A percentile compares a stretch with the other conserved stretches of the same genome.
Conservation (phyloP, 2,888 invertebrate genomes). For the Eupithecia centaureata region DNA sequence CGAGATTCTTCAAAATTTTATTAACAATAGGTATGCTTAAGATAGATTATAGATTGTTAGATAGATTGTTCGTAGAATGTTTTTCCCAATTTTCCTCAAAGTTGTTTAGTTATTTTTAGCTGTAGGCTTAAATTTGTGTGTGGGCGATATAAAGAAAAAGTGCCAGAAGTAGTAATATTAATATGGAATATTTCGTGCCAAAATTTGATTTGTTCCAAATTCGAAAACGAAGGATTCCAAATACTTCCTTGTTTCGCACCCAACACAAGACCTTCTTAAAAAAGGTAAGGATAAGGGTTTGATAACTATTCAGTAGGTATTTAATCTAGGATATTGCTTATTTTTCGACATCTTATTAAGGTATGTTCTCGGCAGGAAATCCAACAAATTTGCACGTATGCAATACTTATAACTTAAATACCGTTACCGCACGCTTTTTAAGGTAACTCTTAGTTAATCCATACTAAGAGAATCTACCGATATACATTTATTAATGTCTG, state of each 20-base stretch:
- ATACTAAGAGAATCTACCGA: background rate
- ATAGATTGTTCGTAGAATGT: too few species aligned
- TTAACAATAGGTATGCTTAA: background rate
- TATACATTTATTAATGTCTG: constrained; percentile 24
- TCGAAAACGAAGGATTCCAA: background rate
- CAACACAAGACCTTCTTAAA: background rate
- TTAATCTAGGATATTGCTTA: background rate
- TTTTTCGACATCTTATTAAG: background rate
- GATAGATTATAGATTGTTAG: too few species aligned
- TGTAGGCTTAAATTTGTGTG: too few species aligned
- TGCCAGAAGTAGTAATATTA: background rate
- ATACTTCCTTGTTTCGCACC: background rate
- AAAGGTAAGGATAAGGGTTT: background rate
- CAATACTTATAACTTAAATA: background rate
- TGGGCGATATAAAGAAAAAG: too few species aligned
- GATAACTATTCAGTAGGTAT: background rate
- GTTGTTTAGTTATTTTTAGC: background rate
- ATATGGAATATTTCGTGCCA: background rate
- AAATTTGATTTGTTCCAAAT: background rate
- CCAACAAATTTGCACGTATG: background rate
- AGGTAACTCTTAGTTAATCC: constrained; percentile 1
- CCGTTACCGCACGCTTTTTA: background rate
- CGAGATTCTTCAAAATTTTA: background rate
- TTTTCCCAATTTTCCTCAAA: background rate
- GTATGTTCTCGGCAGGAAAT: background rate